Evolutionary conservation across 2,797 vertebrate species (phyloP).

Genomic region (Pipistrellus pygmaeus): DNA sequence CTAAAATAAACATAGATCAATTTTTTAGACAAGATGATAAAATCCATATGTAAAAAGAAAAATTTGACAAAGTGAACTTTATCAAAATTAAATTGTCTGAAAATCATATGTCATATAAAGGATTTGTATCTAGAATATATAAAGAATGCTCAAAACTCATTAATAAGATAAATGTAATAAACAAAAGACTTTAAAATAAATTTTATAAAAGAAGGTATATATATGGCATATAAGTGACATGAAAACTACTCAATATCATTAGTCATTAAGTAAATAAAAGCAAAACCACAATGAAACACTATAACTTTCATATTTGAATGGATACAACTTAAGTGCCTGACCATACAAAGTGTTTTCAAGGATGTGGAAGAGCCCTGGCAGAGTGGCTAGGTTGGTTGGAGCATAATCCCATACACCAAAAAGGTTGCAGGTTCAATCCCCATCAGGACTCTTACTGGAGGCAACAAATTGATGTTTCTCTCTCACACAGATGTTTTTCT

Average conservation of each 20-base stretch:
- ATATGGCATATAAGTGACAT: neutral
- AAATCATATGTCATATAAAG: neutral
- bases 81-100: neutral
- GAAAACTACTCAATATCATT: neutral
- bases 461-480: too few relatives aligned
- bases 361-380: neutral
- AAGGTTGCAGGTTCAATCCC: neutral
- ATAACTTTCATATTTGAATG: neutral
- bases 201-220: neutral
- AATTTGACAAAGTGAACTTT: neutral
- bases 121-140: neutral
- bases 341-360: neutral
- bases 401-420: neutral
- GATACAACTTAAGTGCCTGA: neutral
- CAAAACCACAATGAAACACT: neutral
- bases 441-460: too few relatives aligned
- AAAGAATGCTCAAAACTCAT: neutral
- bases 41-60: neutral
- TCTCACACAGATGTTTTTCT: too few relatives aligned
- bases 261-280: neutral
- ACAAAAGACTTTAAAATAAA: neutral
- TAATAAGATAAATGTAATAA: neutral
- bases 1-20: neutral
- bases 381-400: neutral
- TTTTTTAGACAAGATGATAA: neutral